These are phyloP conservation scores for Ambastaia sidthimunki DNA, from an alignment of 2,797 vertebrate genomes.

Conservation along the genomic window DNA sequence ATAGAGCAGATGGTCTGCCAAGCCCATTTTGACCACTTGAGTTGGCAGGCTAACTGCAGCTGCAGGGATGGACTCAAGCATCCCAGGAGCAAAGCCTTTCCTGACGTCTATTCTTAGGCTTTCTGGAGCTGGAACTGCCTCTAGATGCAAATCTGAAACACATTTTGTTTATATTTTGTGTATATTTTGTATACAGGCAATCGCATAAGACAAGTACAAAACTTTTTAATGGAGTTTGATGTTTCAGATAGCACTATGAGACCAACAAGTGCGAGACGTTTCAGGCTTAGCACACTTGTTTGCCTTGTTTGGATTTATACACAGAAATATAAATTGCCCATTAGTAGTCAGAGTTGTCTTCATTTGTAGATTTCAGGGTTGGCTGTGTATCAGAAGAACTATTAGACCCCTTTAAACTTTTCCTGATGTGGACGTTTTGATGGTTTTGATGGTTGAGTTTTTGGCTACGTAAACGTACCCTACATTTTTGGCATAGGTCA, in stretches of 20 bases:
- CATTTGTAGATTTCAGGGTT: background rate
- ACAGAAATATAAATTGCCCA: background rate
- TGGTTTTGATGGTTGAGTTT: no score
- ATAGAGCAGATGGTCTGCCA: background rate
- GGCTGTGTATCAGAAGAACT: background rate
- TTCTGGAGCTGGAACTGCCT: slow-evolving; percentile 18
- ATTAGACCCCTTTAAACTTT: background rate
- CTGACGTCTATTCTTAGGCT: background rate
- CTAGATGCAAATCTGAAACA: slow-evolving; percentile 16
- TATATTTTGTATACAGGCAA: slow-evolving; percentile 54
- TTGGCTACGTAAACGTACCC: no score
- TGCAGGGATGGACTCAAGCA: background rate
- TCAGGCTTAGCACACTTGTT: background rate
- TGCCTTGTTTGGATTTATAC: background rate
- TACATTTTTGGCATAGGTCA: background rate
- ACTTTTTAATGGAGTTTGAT: slow-evolving; percentile 57
- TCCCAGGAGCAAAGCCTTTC: background rate
- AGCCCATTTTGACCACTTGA: background rate
- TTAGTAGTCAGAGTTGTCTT: background rate
- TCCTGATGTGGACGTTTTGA: background rate
- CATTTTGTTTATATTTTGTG: slow-evolving; percentile 35
- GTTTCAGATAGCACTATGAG: slow-evolving; percentile 54
- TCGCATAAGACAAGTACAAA: slow-evolving; percentile 58
- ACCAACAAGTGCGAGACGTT: background rate
- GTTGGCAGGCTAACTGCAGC: background rate